Base-by-base conservation (phyloP, 92 coral and sea anemone species). In the Phenganax subtilis region DNA sequence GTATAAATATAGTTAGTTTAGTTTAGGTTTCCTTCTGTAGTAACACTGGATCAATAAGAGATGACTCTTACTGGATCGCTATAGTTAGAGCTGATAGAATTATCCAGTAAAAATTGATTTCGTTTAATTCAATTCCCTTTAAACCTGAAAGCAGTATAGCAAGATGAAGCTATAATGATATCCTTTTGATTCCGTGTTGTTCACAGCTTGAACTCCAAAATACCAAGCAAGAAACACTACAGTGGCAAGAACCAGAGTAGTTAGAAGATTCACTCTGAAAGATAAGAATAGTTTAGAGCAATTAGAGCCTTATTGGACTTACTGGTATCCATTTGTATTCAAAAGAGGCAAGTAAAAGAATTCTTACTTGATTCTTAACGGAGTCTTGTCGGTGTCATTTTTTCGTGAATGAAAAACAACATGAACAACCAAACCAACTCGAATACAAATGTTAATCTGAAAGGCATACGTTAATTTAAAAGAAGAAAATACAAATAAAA, bases 241-340 rank as follows among this genome's bases (percentile, higher is more conserved):
- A 63, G 37, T n/a, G 54, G 60, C 14, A 31, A 78, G 53, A 4
- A 44, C 53, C 31, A 53, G 25, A 10, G 82, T 31, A 37, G 82
- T 78, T 44, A 78, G 29, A 61, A 78, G 66, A 52, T 78, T 78
- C 82, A 78, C 82, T 72, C 82, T 78, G 37, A 56, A 78, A 63
- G 25, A 8, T 5, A 0, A 7, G 9, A 59, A 57, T 55, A 6
- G 14, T 3, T 9, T 53, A 6, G 52, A 51, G 53, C 8, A 3
- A 69, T 12, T 3, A 69, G 9, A 16, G 47, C 47, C 5, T 2
- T 37, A 37, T 37, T 37, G 47, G 47, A 37, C 47, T 37, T 37
- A 59, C 1, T 12, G 15, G 25, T 0, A 59, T 12, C 25, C 16
- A 47, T 0, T 8, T 17, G 76, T 12, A 72, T 28, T 12, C 1